phyloP scores from a whole-genome alignment of 2,888 invertebrate species.

The Drosophila quasianomalipes region DNA sequence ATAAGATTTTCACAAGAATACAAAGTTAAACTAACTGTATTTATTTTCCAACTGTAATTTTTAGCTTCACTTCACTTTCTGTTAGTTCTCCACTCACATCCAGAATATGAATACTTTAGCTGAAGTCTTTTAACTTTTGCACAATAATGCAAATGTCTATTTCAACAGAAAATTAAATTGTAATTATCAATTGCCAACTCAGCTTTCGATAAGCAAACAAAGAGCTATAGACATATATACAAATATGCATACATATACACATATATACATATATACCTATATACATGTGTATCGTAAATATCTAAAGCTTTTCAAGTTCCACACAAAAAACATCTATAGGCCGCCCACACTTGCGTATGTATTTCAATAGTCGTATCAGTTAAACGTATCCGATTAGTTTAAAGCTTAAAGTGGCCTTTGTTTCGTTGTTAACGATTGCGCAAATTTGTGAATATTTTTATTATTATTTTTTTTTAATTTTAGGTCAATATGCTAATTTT shows the following conservation, averaged over 20 bases:
- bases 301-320: conserved; percentile 34
- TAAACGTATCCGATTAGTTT: conserved; percentile 63
- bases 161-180: conserved; percentile 40
- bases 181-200: conserved; percentile 21
- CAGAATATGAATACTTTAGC: not conserved
- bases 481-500: conserved; percentile 8
- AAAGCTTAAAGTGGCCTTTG: conserved; percentile 58
- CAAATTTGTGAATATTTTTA: not conserved
- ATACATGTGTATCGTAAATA: not conserved
- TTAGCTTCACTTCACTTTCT: not conserved
- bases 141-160: conserved; percentile 8
- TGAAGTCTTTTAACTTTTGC: not conserved
- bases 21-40: not conserved
- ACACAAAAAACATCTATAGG: conserved; percentile 24
- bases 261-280: too few species aligned
- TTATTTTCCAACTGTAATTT: not conserved
- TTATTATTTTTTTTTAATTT: conserved; percentile 8
- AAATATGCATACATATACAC: not conserved
- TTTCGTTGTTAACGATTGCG: conserved; percentile 31
- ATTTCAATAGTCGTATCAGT: conserved; percentile 39
- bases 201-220: conserved; percentile 45
- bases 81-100: not conserved
- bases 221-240: not conserved
- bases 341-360: conserved; percentile 37
- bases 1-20: not conserved